Base-by-base conservation (phyloP, 2,888 invertebrate genomes). In the Cataglyphis livida region DNA sequence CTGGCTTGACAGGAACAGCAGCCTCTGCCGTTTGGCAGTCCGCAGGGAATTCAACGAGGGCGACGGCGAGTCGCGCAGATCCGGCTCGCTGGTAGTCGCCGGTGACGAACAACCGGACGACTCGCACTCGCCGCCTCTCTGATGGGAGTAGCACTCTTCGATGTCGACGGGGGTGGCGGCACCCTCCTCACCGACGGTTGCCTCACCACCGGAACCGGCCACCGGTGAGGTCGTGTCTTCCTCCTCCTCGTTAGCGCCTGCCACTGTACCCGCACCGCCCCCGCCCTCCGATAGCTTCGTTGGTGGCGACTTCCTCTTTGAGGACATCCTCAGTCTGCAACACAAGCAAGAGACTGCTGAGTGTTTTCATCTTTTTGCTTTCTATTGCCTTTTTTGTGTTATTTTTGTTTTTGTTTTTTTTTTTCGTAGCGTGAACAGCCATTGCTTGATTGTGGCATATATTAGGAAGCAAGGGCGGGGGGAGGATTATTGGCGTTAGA, bases 261-360 rank as follows among this genome's bases (percentile, higher is more conserved):
- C 92, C 91, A 93, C 91, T 89, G 92, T 90, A 84, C 93, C 93
- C 89, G 90, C 91, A 89, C 94, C 94, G 89, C 94, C 95, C 96
- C 95, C 95, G 96, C 97, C 97, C 96, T 98, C 98, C 95, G 96
- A 96, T 95, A 98, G 96, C 96, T 98, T 98, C 93, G 98, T 98
- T 95, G 98, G 98, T 95, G 98, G 98, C 95, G 98, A 98, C 96
- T 98, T 98, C 95, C 98, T 97, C 97, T 98, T 98, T 96, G 98
- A 98, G 96, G 98, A 98, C 98, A 98, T 98, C 96, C 97, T 98
- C 94, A 94, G 91, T 97, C 97, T 97, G 97, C 88, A 96, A 96
- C 95, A 96, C 95, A 95, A 90, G 75, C 71, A 81, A 85, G 71
- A 84, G 64, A 62, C 44, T 41, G 68, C 61, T 83, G 41, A 76